phyloP scores from a whole-genome alignment of 2,888 invertebrate genomes.

The Limnephilus rhombicus region DNA sequence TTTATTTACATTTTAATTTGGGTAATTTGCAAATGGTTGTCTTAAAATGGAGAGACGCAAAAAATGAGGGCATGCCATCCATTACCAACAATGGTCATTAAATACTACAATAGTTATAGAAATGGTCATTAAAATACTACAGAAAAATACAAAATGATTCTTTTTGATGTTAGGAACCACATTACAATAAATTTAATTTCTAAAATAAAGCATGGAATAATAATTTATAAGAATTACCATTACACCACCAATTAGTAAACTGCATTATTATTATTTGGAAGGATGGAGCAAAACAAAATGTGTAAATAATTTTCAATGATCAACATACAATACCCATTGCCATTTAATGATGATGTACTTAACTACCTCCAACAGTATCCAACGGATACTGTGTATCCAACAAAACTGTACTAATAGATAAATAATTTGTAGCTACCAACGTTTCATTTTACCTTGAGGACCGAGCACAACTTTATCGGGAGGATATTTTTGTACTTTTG shows the following conservation, averaged over 20 bases:
- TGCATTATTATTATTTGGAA: conserved; percentile 68
- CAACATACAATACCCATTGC: conserved; percentile 91
- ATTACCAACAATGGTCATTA: conserved; percentile 89
- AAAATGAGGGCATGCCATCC: conserved; percentile 85
- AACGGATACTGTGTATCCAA: neutral
- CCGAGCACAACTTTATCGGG: too few relatives aligned
- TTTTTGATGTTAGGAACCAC: conserved; percentile 83
- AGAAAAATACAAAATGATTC: conserved; percentile 82
- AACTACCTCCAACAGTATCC: neutral
- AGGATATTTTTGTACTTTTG: too few relatives aligned
- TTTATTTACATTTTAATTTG: conserved; percentile 78
- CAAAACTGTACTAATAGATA: neutral
- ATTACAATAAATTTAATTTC: neutral
- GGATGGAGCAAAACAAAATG: conserved; percentile 81
- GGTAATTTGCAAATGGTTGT: conserved; percentile 91
- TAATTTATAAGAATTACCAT: conserved; percentile 69
- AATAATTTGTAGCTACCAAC: neutral
- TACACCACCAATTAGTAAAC: neutral
- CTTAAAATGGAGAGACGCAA: conserved; percentile 85
- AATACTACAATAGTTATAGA: too few relatives aligned
- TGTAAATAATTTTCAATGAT: conserved; percentile 76
- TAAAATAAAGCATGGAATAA: neutral
- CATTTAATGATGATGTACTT: too few relatives aligned
- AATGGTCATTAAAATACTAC: conserved; percentile 84
- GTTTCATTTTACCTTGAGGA: conserved; percentile 74